These are phyloP conservation scores for Arctia plantaginis DNA, from an alignment of 2,888 invertebrate species.

Conservation along the genomic window DNA sequence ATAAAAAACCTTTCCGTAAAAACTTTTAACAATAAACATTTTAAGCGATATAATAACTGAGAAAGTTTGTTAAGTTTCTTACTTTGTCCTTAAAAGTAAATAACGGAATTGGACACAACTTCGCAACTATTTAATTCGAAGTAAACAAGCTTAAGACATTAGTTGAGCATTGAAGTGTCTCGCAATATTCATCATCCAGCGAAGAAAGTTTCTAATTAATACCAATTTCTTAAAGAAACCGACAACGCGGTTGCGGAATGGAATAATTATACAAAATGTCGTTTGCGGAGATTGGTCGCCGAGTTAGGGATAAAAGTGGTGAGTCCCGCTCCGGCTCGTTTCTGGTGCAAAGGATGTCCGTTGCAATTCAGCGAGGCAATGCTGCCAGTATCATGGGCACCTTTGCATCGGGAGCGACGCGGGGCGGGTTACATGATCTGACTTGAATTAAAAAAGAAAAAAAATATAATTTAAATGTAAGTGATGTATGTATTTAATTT, in stretches of 20 bases:
- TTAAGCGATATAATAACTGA: constrained; percentile 1
- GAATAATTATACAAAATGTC: constrained; percentile 4
- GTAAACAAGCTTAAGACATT: constrained; percentile 35
- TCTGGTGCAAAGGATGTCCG: too few species aligned
- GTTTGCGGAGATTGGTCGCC: too few species aligned
- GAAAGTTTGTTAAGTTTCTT: background rate
- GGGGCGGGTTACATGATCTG: too few species aligned
- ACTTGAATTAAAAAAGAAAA: too few species aligned
- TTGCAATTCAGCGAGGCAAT: too few species aligned
- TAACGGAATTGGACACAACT: constrained; percentile 26
- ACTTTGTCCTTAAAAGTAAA: constrained; percentile 14
- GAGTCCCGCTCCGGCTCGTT: too few species aligned
- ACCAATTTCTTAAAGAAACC: constrained; percentile 18
- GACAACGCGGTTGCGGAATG: background rate
- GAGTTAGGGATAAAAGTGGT: too few species aligned
- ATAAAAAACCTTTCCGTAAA: too few species aligned
- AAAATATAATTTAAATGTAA: too few species aligned
- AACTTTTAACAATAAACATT: background rate
- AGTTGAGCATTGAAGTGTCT: constrained; percentile 26
- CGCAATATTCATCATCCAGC: constrained; percentile 12
- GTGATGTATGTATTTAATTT: too few species aligned
- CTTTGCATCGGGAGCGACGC: too few species aligned
- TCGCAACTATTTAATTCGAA: constrained; percentile 36
- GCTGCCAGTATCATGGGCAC: too few species aligned
- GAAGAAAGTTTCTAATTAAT: constrained; percentile 22